Percentiles rank a stretch among this genome's conserved stretches.
These are phyloP conservation scores for Ommatoiulus sabulosus DNA, from an alignment of 2,888 invertebrate genomes.

Conservation along the genomic window DNA sequence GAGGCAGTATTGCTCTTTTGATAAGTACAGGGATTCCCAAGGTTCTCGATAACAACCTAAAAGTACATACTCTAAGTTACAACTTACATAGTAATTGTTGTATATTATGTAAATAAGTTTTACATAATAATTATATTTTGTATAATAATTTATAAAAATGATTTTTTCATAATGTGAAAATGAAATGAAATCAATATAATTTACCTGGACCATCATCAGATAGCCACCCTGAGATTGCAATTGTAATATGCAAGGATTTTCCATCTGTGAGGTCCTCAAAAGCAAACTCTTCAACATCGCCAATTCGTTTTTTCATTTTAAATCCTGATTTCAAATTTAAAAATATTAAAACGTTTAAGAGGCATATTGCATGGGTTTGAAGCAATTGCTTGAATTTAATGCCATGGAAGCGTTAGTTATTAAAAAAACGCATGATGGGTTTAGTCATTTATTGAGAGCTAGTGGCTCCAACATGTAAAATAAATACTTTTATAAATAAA, in stretches of 20 bases:
- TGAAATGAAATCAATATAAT: slow-evolving; percentile 63
- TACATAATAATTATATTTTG: no score
- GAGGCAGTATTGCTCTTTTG: slow-evolving; percentile 75
- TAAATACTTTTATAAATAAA: no score
- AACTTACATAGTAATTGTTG: no score
- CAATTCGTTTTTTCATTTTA: slow-evolving; percentile 78
- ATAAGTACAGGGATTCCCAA: slow-evolving; percentile 73
- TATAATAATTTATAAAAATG: slow-evolving; percentile 60
- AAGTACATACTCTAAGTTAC: no score
- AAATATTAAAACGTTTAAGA: no score
- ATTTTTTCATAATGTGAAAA: slow-evolving; percentile 60
- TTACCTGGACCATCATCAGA: slow-evolving; percentile 69
- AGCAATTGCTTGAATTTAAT: no score
- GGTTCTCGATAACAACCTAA: slow-evolving; percentile 69
- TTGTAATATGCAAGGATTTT: slow-evolving; percentile 73
- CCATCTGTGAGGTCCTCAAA: slow-evolving; percentile 72
- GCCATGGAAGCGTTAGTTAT: no score
- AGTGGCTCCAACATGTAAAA: no score
- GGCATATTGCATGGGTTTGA: no score
- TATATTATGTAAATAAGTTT: no score
- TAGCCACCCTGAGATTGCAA: slow-evolving; percentile 77
- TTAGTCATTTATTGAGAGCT: no score
- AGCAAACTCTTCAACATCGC: slow-evolving; percentile 76
- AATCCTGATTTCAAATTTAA: slow-evolving; percentile 68
- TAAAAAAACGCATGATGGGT: no score